A percentile compares a stretch with the other conserved stretches of the same genome.
These are phyloP conservation scores for Eufriesea mexicana DNA, from an alignment of 1,140 invertebrate species.

Conservation along the genomic window DNA sequence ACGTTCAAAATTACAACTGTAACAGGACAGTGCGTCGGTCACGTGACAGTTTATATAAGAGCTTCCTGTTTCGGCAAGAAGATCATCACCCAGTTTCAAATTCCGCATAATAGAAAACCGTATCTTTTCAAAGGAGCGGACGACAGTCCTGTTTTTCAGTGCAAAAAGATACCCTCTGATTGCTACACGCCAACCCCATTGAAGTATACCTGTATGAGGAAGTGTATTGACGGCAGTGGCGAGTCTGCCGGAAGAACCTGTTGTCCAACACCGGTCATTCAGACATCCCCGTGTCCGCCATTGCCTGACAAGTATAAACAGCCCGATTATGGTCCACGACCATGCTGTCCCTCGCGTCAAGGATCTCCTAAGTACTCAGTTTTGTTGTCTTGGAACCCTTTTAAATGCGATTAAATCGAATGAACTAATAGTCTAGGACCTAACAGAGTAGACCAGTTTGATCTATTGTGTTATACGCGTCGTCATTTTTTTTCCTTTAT, in stretches of 20 bases:
- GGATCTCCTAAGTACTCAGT: not conserved
- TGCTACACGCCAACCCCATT: not conserved
- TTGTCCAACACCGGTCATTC: conserved; percentile 11
- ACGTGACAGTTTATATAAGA: conserved; percentile 83
- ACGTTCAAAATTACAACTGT: conserved; percentile 82
- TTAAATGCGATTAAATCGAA: not conserved
- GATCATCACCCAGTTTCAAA: conserved; percentile 86
- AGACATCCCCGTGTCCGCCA: not conserved
- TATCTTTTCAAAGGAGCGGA: conserved; percentile 77
- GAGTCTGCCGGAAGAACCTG: conserved; percentile 44
- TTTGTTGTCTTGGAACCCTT: not conserved
- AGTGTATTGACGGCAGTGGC: conserved; percentile 40
- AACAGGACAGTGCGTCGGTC: conserved; percentile 80
- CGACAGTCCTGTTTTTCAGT: conserved; percentile 73
- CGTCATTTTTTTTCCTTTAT: too few relatives aligned
- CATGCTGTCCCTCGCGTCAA: conserved; percentile 16
- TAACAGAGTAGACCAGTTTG: not conserved
- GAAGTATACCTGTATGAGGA: conserved; percentile 48
- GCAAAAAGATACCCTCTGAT: conserved; percentile 66
- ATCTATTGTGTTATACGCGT: not conserved
- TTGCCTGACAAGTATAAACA: not conserved
- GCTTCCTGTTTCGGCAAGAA: conserved; percentile 86
- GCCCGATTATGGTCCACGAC: conserved; percentile 12
- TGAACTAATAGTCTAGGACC: not conserved
- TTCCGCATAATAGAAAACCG: conserved; percentile 74